phyloP scores from a whole-genome alignment of 1,140 invertebrate genomes.

The Procambarus virginalis region DNA sequence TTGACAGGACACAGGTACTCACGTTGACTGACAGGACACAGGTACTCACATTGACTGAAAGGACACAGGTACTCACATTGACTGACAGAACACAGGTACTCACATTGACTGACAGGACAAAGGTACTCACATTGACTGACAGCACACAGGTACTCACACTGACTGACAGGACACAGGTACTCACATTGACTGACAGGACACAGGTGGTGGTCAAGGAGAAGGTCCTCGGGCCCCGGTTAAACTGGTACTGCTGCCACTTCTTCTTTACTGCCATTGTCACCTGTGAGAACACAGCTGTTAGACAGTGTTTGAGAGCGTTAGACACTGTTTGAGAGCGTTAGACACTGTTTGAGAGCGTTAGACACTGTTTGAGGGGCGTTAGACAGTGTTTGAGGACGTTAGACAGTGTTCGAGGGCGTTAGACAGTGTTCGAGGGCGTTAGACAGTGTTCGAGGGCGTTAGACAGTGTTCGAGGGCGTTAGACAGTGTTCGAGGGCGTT shows the following conservation, averaged over 20 bases:
- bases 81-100: too few species aligned
- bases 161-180: background rate
- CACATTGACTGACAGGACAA: too few species aligned
- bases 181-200: constrained; percentile 1
- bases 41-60: too few species aligned
- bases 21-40: too few species aligned
- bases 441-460: background rate
- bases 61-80: too few species aligned
- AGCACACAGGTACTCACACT: too few species aligned
- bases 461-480: background rate
- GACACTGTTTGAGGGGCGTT: background rate
- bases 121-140: too few species aligned
- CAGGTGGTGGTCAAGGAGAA: constrained; percentile 2
- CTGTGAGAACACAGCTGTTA: background rate
- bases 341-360: background rate
- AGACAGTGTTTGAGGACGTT: background rate
- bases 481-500: background rate
- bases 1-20: too few species aligned
- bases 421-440: background rate
- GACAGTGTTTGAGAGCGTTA: background rate
- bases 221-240: background rate
- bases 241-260: constrained; percentile 23
- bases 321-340: background rate
- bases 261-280: constrained; percentile 14
- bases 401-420: background rate